These are phyloP conservation scores for Cosmorhoe ocellata DNA, from an alignment of 2,888 invertebrate genomes.

Conservation along the genomic window DNA sequence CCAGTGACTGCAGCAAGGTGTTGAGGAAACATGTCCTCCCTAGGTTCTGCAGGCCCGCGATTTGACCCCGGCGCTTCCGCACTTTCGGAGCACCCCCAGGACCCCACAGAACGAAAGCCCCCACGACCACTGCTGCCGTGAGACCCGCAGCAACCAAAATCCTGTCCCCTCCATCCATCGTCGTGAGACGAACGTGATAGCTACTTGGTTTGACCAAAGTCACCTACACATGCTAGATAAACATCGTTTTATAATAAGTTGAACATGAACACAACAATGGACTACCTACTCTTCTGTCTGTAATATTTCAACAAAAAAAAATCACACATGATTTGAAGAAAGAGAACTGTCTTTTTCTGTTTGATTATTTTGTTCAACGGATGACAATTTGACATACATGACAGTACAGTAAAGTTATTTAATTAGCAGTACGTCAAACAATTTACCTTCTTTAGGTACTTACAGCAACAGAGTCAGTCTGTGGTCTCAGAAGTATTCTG, in stretches of 20 bases:
- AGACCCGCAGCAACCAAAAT: slow-evolving; percentile 90
- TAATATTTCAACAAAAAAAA: background rate
- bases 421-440: too few relatives aligned
- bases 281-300: slow-evolving; percentile 3
- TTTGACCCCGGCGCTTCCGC: slow-evolving; percentile 86
- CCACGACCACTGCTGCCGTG: slow-evolving; percentile 90
- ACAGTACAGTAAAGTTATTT: too few relatives aligned
- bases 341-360: too few relatives aligned
- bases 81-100: slow-evolving; percentile 85
- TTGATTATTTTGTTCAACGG: too few relatives aligned
- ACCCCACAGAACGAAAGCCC: slow-evolving; percentile 92
- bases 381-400: too few relatives aligned
- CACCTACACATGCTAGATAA: slow-evolving; percentile 21
- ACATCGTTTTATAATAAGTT: slow-evolving; percentile 1
- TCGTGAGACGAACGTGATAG: slow-evolving; percentile 38
- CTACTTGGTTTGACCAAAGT: slow-evolving; percentile 2
- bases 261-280: slow-evolving; percentile 6
- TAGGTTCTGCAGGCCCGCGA: slow-evolving; percentile 93
- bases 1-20: slow-evolving; percentile 93
- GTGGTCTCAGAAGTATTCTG: too few relatives aligned
- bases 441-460: too few relatives aligned
- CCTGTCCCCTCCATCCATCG: slow-evolving; percentile 88
- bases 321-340: too few relatives aligned
- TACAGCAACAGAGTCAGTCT: too few relatives aligned
- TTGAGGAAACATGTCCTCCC: slow-evolving; percentile 97